These are phyloP conservation scores for Typhlomys cinereus DNA, from an alignment of 2,113 vertebrate species.

Conservation along the genomic window DNA sequence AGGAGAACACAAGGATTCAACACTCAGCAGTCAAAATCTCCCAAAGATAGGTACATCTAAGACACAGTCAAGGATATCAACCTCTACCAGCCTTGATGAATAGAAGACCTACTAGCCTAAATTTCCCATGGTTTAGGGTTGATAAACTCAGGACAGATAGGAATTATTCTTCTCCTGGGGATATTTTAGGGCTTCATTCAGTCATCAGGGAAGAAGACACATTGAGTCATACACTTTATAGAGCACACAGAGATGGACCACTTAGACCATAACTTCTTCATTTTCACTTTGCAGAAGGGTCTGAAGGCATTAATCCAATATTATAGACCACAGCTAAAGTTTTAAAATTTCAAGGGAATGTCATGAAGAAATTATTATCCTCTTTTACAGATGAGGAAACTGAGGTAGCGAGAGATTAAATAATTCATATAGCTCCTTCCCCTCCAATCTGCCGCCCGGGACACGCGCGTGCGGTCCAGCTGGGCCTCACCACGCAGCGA, in stretches of 20 bases:
- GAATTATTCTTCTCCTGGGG: neutral
- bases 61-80: neutral
- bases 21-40: neutral
- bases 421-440: too few relatives aligned
- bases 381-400: neutral
- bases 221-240: neutral
- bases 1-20: neutral
- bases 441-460: too few relatives aligned
- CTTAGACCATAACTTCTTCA: neutral
- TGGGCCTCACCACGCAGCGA: too few relatives aligned
- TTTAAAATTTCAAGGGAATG: slow-evolving; percentile 11
- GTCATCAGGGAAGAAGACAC: neutral
- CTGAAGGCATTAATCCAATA: neutral
- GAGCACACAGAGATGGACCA: neutral
- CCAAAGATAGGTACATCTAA: neutral
- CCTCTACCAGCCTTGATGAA: neutral
- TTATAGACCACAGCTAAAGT: neutral
- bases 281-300: neutral
- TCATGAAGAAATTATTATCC: neutral
- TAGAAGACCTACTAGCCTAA: neutral
- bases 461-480: too few relatives aligned
- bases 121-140: neutral
- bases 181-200: neutral
- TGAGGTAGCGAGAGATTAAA: neutral
- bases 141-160: neutral